A percentile compares a stretch with the other conserved stretches of the same genome.
Conservation (phyloP, 2,797 vertebrate genomes). For the Gila robusta region DNA sequence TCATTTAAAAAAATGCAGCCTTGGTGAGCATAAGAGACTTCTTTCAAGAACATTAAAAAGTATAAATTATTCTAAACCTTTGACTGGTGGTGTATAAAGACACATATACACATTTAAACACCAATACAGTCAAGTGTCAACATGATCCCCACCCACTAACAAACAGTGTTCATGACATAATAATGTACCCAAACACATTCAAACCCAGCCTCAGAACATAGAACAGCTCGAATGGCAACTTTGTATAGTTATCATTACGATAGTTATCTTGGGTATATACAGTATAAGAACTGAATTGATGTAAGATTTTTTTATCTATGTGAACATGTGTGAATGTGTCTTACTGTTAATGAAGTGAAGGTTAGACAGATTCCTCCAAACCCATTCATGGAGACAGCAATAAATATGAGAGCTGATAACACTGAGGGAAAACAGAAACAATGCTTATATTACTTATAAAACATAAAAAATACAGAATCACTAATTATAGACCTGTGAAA, state of each 20-base stretch:
- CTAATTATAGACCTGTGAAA: neutral
- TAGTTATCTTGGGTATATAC: neutral
- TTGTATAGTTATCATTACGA: neutral
- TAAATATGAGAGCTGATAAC: conserved; percentile 83
- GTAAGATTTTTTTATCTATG: neutral
- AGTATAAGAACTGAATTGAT: neutral
- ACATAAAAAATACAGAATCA: neutral
- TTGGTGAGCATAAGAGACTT: too few relatives aligned
- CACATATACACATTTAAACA: neutral
- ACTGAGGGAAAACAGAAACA: conserved; percentile 63
- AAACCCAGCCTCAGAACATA: neutral
- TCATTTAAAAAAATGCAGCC: too few relatives aligned
- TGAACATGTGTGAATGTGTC: conserved; percentile 55
- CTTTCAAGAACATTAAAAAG: neutral
- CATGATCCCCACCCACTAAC: neutral
- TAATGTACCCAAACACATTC: neutral
- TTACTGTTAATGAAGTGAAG: conserved; percentile 90
- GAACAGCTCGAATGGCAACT: neutral
- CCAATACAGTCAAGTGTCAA: neutral
- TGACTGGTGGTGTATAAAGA: neutral
- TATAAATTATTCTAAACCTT: neutral
- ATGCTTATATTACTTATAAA: neutral
- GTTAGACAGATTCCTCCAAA: conserved; percentile 92
- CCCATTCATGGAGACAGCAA: conserved; percentile 88
- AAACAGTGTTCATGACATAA: neutral